Base-by-base conservation (phyloP, 2,888 invertebrate species). In the Cacoxenus indagator region DNA sequence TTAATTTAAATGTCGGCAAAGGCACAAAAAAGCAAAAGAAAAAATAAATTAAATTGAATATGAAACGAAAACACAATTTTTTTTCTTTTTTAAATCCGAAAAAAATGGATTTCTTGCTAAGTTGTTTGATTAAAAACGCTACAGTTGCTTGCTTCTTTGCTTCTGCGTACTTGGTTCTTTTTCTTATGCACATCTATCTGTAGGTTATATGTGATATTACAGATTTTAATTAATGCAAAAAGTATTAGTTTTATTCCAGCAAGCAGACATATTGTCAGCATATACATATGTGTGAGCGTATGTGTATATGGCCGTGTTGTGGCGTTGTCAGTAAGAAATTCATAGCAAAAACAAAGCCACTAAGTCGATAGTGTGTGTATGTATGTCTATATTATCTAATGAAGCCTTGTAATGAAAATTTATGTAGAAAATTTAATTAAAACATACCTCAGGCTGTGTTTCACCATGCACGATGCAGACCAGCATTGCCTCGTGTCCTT, bases 401-500 rank as follows among this genome's bases (percentile, higher is more conserved):
- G 73, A 78, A 73, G 67, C 72, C 65, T 70, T 75, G 71, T 77
- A 81, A 80, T 80, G 74, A 77, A 78, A 81, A 79, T 76, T 75
- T 78, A 77, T 82, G 73, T 72, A 75, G 74, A 69, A 77, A 77
- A 76, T 75, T 78, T 76, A 77, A 77, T 76, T 73, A 77, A 76
- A 81, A 87, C 90, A 90, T 89, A 92, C 92, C 89, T 91, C 91
- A 69, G 92, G 91, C 82, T 90, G 90, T 69, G 91, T 92, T 86
- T 92, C 92, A 27, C 92, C 92, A 82, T 92, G 92, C 43, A 92
- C 92, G 74, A 92, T 91, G 85, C 92, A 92, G 64, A 92, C 92
- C 65, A 92, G 89, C 85, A 91, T 91, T 26, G 92, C 92, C 84
- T 92, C 92, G 78, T 91, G 90, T 68, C 92, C 92, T 85, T 92